Percentiles rank a stretch among this genome's conserved stretches.
Conservation (phyloP, 2,797 vertebrate genomes). For the Mus minutoides region DNA sequence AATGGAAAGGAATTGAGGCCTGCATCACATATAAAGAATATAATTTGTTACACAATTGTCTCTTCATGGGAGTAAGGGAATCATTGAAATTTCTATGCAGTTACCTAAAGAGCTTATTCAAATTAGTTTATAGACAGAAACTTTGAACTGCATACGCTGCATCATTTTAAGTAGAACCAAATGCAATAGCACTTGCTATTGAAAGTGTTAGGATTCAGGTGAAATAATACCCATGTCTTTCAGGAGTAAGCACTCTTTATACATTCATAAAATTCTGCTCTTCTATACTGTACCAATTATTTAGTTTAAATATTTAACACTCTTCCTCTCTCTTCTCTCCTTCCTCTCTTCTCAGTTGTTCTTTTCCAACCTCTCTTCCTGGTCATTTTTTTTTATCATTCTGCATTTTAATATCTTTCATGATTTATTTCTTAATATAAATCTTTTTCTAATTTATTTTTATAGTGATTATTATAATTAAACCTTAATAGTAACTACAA, state of each 20-base stretch:
- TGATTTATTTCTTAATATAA: slow-evolving; percentile 63
- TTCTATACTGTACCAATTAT: not conserved
- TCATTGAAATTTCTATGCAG: not conserved
- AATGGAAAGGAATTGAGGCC: not conserved
- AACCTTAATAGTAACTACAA: slow-evolving; percentile 62
- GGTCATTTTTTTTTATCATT: slow-evolving; percentile 32
- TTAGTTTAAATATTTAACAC: slow-evolving; percentile 13
- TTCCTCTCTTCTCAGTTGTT: not conserved
- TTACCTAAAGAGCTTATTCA: slow-evolving; percentile 25
- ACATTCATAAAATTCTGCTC: not conserved
- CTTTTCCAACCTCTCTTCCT: not conserved
- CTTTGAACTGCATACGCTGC: not conserved
- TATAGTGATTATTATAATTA: slow-evolving; percentile 68
- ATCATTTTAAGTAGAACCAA: not conserved
- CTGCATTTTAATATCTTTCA: slow-evolving; percentile 59
- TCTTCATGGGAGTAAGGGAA: not conserved
- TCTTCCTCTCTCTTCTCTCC: not conserved
- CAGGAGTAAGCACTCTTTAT: not conserved
- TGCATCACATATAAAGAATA: not conserved
- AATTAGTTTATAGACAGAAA: not conserved
- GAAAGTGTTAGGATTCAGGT: not conserved
- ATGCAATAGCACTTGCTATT: not conserved
- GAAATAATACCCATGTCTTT: not conserved
- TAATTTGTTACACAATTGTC: not conserved
- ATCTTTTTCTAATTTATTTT: slow-evolving; percentile 75